Evolutionary conservation across 1,140 invertebrate species (phyloP).

Genomic region (Bombus waltoni): DNA sequence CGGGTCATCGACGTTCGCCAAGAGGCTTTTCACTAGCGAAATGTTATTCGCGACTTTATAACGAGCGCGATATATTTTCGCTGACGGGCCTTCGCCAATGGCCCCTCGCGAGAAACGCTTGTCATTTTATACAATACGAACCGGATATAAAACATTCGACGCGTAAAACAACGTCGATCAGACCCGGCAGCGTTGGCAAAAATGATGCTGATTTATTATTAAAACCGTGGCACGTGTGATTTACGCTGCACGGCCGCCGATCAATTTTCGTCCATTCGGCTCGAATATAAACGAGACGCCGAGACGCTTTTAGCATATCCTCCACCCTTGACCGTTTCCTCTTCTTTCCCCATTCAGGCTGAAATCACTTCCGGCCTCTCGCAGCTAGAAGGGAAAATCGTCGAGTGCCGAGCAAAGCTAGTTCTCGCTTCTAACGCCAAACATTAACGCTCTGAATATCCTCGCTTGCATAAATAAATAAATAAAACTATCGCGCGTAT

Average conservation of each 20-base stretch:
- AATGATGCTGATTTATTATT: slow-evolving; percentile 22
- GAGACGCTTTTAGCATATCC: no score
- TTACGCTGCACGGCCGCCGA: neutral
- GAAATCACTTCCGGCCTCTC: slow-evolving; percentile 6
- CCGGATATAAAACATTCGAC: neutral
- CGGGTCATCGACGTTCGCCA: no score
- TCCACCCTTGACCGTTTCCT: neutral
- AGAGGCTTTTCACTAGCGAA: neutral
- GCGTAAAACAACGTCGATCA: neutral
- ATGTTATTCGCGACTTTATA: neutral
- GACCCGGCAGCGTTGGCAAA: neutral
- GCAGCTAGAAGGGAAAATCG: no score
- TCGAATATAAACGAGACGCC: neutral
- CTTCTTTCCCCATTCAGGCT: neutral
- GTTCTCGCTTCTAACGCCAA: no score
- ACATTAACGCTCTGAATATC: no score
- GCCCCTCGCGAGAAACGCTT: neutral
- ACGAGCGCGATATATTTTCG: neutral
- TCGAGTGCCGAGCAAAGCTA: no score
- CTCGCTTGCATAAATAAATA: no score
- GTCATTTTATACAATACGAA: neutral
- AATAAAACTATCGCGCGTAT: no score
- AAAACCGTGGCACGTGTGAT: slow-evolving; percentile 1
- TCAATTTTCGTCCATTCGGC: neutral
- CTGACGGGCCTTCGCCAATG: neutral